phyloP scores from a whole-genome alignment of 2,888 invertebrate genomes.

The Pharmacophagus antenor region DNA sequence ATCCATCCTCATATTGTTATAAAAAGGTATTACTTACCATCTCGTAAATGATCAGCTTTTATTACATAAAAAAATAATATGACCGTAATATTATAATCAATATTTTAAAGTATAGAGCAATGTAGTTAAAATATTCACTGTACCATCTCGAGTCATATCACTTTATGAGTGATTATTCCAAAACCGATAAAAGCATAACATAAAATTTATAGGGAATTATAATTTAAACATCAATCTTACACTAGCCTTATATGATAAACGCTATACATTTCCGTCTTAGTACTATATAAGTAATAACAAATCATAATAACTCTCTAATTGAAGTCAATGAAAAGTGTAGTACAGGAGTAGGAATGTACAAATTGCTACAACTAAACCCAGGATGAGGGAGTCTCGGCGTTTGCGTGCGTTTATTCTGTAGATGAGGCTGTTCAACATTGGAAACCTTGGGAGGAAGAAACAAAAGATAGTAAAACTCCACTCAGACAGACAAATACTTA shows the following conservation, averaged over 20 bases:
- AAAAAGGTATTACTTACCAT: too few species aligned
- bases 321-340: constrained; percentile 86
- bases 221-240: constrained; percentile 12
- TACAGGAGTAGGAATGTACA: constrained; percentile 93
- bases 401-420: constrained; percentile 97
- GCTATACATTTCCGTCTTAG: constrained; percentile 3
- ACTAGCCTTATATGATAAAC: constrained; percentile 11
- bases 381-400: constrained; percentile 94
- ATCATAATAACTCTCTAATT: background rate
- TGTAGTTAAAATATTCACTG: background rate
- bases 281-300: constrained; percentile 1
- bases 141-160: background rate
- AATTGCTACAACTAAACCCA: constrained; percentile 92
- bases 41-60: too few species aligned
- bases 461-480: background rate
- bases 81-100: too few species aligned
- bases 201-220: background rate
- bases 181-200: background rate
- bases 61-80: too few species aligned
- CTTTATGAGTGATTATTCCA: background rate
- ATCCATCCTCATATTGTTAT: too few species aligned
- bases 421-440: constrained; percentile 91
- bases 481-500: background rate
- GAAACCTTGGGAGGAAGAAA: constrained; percentile 81
- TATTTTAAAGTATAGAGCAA: background rate